Evolutionary conservation across 2,113 vertebrate genomes (phyloP).

Genomic region (Nematolebias whitei): DNA sequence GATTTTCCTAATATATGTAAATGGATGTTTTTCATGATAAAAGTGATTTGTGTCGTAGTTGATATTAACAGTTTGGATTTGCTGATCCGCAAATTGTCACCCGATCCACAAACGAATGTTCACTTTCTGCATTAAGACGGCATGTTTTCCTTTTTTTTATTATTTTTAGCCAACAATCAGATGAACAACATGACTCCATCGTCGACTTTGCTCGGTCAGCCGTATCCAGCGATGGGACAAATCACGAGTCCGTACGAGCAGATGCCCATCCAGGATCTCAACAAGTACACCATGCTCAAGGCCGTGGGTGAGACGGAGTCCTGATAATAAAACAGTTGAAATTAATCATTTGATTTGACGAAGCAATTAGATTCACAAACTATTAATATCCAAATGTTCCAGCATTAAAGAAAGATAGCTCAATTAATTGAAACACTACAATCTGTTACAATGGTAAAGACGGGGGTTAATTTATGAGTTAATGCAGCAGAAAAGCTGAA

Average conservation of each 20-base stretch:
- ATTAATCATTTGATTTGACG: constrained; percentile 12
- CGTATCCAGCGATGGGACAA: constrained; percentile 86
- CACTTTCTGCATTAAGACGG: neutral
- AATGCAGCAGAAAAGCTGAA: no score
- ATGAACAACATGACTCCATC: constrained; percentile 89
- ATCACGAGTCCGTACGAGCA: constrained; percentile 90
- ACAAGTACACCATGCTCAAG: constrained; percentile 92
- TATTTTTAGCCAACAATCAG: constrained; percentile 83
- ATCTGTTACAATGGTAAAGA: no score
- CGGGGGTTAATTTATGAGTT: no score
- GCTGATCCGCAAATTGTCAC: neutral
- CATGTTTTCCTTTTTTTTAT: constrained; percentile 23
- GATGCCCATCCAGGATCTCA: constrained; percentile 87
- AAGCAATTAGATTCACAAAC: no score
- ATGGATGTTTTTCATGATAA: neutral
- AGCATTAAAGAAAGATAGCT: no score
- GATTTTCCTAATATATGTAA: no score
- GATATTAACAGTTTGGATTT: neutral
- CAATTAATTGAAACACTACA: no score
- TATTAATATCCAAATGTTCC: no score
- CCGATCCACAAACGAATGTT: neutral
- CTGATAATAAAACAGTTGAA: neutral
- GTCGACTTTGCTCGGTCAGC: constrained; percentile 87
- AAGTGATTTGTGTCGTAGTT: neutral
- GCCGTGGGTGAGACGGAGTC: constrained; percentile 86